These are phyloP conservation scores for Nyctalus aviator DNA, from an alignment of 2,797 vertebrate genomes.

Conservation along the genomic window DNA sequence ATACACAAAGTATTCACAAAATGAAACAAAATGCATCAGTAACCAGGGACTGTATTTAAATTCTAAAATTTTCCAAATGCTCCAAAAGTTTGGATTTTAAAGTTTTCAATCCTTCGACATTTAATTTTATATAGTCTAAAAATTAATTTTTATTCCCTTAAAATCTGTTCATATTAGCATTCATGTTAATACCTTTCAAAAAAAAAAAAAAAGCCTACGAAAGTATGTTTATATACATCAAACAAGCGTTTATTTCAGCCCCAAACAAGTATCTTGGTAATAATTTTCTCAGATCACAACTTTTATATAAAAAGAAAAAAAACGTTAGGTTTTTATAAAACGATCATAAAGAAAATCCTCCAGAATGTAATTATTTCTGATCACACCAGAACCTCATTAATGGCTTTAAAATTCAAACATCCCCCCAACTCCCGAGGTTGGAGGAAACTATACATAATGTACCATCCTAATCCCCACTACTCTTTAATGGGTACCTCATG, in stretches of 20 bases:
- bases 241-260: background rate
- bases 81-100: conserved; percentile 24
- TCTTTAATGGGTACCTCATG: conserved; percentile 13
- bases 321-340: background rate
- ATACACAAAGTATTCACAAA: conserved; percentile 55
- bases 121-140: conserved; percentile 41
- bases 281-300: background rate
- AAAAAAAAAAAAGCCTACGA: background rate
- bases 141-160: conserved; percentile 23
- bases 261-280: conserved; percentile 22
- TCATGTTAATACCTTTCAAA: background rate
- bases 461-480: background rate
- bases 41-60: conserved; percentile 12
- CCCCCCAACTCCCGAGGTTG: background rate
- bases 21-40: background rate
- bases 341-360: background rate
- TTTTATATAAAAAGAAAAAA: conserved; percentile 25
- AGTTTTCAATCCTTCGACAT: background rate
- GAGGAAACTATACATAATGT: conserved; percentile 11
- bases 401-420: conserved; percentile 44
- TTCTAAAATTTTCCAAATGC: conserved; percentile 26
- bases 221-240: background rate
- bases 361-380: conserved; percentile 33
- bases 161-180: conserved; percentile 30
- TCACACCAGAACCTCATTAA: conserved; percentile 12